phyloP scores from a whole-genome alignment of 2,888 invertebrate genomes.

The Drosophila pseudotakahashii region DNA sequence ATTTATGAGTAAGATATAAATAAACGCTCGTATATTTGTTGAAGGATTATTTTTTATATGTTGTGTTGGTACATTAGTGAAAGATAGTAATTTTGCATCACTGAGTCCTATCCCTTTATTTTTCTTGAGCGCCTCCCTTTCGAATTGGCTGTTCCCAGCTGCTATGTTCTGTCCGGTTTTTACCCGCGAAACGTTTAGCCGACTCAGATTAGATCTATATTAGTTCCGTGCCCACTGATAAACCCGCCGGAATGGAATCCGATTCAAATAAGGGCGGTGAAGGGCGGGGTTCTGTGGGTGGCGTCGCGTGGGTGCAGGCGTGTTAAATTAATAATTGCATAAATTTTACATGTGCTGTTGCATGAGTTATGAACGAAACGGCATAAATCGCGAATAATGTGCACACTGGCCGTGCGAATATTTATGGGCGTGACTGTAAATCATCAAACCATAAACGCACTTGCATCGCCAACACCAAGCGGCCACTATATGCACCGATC shows the following conservation, averaged over 20 bases:
- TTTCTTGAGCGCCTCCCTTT: background rate
- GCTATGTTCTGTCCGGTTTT: background rate
- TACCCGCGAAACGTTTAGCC: conserved; percentile 53
- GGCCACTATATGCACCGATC: conserved; percentile 46
- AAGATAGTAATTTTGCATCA: background rate
- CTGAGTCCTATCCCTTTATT: background rate
- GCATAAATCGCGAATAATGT: conserved; percentile 83
- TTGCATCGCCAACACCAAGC: conserved; percentile 65
- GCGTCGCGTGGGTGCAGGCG: conserved; percentile 40
- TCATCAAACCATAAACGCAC: conserved; percentile 84
- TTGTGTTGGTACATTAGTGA: background rate
- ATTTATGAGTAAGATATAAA: no score
- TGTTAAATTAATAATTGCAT: conserved; percentile 84
- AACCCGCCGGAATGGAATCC: background rate
- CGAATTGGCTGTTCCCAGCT: conserved; percentile 2
- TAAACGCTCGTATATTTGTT: no score
- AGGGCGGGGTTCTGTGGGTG: background rate
- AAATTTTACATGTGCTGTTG: conserved; percentile 84
- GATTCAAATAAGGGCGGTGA: background rate
- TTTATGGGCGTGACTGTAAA: conserved; percentile 84
- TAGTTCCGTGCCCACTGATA: conserved; percentile 7
- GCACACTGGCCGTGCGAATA: conserved; percentile 83
- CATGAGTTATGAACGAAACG: conserved; percentile 81
- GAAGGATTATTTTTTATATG: background rate
- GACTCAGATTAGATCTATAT: conserved; percentile 58